phyloP scores from a whole-genome alignment of 2,888 invertebrate species.

The Cephalotes varians region DNA sequence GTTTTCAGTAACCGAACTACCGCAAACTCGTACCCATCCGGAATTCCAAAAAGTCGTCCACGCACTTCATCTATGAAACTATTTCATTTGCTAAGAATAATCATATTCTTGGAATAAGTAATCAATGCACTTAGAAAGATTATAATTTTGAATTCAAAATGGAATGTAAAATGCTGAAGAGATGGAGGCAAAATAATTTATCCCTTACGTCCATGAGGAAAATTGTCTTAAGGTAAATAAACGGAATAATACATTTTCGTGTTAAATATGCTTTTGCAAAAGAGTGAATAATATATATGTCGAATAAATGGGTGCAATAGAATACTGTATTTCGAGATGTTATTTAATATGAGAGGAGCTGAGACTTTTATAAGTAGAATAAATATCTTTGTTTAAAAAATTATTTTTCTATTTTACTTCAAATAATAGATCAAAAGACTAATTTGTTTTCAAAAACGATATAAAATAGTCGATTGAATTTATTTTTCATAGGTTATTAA shows the following conservation, averaged over 20 bases:
- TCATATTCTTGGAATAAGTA: background rate
- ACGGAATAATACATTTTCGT: background rate
- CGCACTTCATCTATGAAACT: conserved; percentile 51
- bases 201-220: background rate
- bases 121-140: background rate
- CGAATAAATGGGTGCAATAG: background rate
- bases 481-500: background rate
- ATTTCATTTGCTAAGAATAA: conserved; percentile 22
- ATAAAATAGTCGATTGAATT: background rate
- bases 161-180: background rate
- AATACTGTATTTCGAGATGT: background rate
- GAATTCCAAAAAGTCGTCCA: conserved; percentile 57
- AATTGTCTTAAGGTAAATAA: background rate
- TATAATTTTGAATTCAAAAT: conserved; percentile 11
- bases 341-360: background rate
- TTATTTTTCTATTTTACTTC: background rate
- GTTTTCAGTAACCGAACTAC: conserved; percentile 46
- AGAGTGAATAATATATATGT: background rate
- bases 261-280: background rate
- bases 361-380: background rate
- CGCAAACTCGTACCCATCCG: conserved; percentile 49
- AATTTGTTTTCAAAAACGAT: background rate
- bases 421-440: background rate
- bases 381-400: background rate
- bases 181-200: background rate